Conservation (phyloP, 2,113 vertebrate species). For the Macroglossus sobrinus region DNA sequence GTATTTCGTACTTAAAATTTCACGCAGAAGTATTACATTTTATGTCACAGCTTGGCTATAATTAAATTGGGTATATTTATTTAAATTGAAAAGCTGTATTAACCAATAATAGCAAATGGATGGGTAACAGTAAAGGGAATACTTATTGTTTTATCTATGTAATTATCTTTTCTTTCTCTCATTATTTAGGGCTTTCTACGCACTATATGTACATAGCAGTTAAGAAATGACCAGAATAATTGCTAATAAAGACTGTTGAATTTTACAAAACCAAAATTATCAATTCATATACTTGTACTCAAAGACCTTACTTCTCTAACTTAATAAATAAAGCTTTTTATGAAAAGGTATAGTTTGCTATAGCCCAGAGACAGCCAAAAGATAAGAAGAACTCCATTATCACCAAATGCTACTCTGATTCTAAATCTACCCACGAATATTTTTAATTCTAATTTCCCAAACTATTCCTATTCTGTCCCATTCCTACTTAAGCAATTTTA, state of each 20-base stretch:
- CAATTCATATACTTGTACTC: not conserved
- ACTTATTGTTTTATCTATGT: not conserved
- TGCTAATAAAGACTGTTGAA: not conserved
- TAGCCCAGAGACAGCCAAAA: not conserved
- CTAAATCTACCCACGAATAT: not conserved
- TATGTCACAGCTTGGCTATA: not conserved
- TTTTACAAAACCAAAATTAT: slow-evolving; percentile 18
- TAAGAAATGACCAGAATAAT: not conserved
- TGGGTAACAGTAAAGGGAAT: not conserved
- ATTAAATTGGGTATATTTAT: not conserved
- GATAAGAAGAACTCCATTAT: not conserved
- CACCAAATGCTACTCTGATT: not conserved
- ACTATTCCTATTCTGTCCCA: not conserved
- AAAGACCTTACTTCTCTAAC: not conserved
- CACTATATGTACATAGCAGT: not conserved
- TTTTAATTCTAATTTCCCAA: not conserved
- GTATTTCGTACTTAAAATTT: slow-evolving; percentile 34
- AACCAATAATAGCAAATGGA: not conserved
- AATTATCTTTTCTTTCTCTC: slow-evolving; percentile 3
- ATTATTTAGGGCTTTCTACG: not conserved
- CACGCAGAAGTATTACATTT: not conserved
- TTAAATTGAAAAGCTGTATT: not conserved
- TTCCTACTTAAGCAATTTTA: not conserved
- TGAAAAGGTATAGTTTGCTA: not conserved
- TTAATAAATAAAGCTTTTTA: not conserved